Conservation (phyloP, 2,797 vertebrate species). For the Taenioides sp. region DNA sequence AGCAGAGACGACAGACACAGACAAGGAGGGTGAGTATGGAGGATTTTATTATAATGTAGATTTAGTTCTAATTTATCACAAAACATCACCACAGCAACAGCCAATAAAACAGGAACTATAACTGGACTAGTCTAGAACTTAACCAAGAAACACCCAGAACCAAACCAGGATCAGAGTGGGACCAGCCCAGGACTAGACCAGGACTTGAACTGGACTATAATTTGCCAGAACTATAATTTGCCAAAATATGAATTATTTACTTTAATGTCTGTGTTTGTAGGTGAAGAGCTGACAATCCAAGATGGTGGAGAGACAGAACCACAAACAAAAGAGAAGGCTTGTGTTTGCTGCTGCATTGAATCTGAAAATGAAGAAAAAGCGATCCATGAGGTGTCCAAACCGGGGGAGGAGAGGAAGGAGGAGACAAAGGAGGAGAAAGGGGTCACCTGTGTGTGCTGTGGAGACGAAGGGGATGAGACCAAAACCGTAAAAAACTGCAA, state of each 20-base stretch:
- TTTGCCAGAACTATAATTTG: neutral
- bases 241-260: too few relatives aligned
- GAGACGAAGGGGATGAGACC: conserved; percentile 21
- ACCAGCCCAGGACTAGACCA: neutral
- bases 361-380: conserved; percentile 12
- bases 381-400: neutral
- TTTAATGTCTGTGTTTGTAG: conserved; percentile 25
- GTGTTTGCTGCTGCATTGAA: conserved; percentile 17
- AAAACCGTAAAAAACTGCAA: conserved; percentile 20
- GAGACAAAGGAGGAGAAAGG: conserved; percentile 5
- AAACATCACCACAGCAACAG: too few relatives aligned
- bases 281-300: conserved; percentile 4
- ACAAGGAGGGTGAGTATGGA: conserved; percentile 19
- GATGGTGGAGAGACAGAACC: neutral
- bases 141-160: too few relatives aligned
- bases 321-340: neutral
- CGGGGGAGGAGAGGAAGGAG: neutral
- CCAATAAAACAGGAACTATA: too few relatives aligned
- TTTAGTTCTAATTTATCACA: too few relatives aligned
- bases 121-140: too few relatives aligned
- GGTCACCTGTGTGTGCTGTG: neutral
- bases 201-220: neutral
- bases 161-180: too few relatives aligned
- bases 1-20: conserved; percentile 43
- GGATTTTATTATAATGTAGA: neutral